Evolutionary conservation across 2,888 invertebrate genomes (phyloP).

Genomic region (Capitulum mitella): DNA sequence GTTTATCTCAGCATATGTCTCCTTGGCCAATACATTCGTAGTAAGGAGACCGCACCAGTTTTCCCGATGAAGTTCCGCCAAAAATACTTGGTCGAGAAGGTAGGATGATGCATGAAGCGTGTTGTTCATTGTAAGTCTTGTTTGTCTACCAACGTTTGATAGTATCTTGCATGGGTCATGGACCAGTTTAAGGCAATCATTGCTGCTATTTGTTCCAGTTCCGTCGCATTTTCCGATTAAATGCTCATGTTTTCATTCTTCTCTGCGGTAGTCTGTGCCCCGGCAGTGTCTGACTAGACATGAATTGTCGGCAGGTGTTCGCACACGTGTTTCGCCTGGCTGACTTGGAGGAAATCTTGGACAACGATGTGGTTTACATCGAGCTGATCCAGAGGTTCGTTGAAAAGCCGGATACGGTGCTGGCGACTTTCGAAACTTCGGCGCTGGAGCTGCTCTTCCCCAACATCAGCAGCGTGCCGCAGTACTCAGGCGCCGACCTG

Average conservation of each 20-base stretch:
- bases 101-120: no score
- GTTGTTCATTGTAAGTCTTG: no score
- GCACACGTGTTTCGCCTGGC: constrained; percentile 34
- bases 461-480: constrained; percentile 31
- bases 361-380: constrained; percentile 35
- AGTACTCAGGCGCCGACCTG: constrained; percentile 36
- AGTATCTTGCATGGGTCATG: no score
- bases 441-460: constrained; percentile 36
- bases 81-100: constrained; percentile 61
- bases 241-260: no score
- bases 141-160: no score
- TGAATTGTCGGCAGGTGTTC: constrained; percentile 32
- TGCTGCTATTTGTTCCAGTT: no score
- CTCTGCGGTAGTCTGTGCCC: no score
- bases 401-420: constrained; percentile 32
- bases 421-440: constrained; percentile 36
- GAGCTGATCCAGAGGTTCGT: constrained; percentile 36
- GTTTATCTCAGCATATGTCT: constrained; percentile 61
- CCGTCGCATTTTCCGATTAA: no score
- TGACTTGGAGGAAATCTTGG: constrained; percentile 34
- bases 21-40: constrained; percentile 61
- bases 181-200: no score
- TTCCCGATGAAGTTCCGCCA: constrained; percentile 67
- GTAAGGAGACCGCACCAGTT: constrained; percentile 55
- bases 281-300: no score